Evolutionary conservation across 2,113 vertebrate genomes (phyloP).

Genomic region (Forbesichthys agassizii): DNA sequence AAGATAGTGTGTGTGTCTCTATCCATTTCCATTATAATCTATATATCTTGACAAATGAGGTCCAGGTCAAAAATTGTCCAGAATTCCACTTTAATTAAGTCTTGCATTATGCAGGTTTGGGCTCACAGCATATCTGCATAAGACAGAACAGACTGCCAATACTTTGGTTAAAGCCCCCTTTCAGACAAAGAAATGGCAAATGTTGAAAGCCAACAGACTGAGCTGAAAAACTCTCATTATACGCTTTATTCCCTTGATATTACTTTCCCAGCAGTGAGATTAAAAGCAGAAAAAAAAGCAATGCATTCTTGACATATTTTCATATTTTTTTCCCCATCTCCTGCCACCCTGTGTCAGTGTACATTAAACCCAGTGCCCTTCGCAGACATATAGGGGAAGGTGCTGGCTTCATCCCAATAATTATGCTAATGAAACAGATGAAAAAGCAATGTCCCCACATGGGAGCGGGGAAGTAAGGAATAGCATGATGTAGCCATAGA

Average conservation of each 20-base stretch:
- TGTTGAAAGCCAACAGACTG: conserved; percentile 7
- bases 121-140: conserved; percentile 10
- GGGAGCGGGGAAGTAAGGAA: conserved; percentile 11
- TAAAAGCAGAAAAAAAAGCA: not conserved
- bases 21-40: not conserved
- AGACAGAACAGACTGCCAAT: conserved; percentile 5
- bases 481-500: conserved; percentile 7
- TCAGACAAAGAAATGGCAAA: conserved; percentile 17
- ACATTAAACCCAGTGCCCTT: conserved; percentile 46
- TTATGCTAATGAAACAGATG: conserved; percentile 46
- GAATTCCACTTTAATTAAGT: not conserved
- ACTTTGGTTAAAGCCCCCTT: conserved; percentile 19
- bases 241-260: conserved; percentile 21
- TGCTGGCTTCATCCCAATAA: conserved; percentile 33
- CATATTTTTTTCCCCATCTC: conserved; percentile 9
- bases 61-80: too few species aligned
- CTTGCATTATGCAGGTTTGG: not conserved
- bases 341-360: conserved; percentile 30
- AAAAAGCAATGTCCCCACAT: conserved; percentile 13
- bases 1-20: not conserved
- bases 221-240: conserved; percentile 37
- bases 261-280: conserved; percentile 23
- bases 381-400: conserved; percentile 33
- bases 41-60: not conserved
- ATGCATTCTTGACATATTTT: conserved; percentile 1